Evolutionary conservation across 37 sponge, comb jelly and placozoan genomes (phyloP).

Genomic region (Oopsacas minuta): DNA sequence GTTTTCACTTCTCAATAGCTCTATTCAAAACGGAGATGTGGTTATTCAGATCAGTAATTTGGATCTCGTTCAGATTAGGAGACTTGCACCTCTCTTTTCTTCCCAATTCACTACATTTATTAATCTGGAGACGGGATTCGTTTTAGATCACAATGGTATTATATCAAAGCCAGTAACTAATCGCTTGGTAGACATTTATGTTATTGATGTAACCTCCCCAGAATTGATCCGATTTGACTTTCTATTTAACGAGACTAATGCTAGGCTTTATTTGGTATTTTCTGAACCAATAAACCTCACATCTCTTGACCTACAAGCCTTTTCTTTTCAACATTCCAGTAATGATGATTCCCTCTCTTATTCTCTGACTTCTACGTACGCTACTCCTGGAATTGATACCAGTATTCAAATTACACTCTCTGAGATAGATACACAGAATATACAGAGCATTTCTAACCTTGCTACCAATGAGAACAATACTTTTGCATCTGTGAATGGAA

Average conservation of each 20-base stretch:
- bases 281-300: slow-evolving; percentile 24
- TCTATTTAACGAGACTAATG: background rate
- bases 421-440: slow-evolving; percentile 62
- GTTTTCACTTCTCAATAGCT: background rate
- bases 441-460: slow-evolving; percentile 22
- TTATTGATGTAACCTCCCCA: slow-evolving; percentile 2
- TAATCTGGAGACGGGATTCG: slow-evolving; percentile 23
- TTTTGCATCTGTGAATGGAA: slow-evolving; percentile 25
- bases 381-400: slow-evolving; percentile 19
- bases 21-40: background rate
- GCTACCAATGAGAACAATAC: slow-evolving; percentile 49
- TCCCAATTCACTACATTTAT: slow-evolving; percentile 37
- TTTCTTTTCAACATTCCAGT: slow-evolving; percentile 30
- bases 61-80: background rate
- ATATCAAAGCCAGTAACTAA: background rate
- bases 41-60: background rate
- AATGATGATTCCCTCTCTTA: slow-evolving; percentile 1
- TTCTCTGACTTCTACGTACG: slow-evolving; percentile 23
- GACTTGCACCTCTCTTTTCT: background rate
- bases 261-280: background rate
- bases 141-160: slow-evolving; percentile 32
- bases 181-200: background rate
- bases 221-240: slow-evolving; percentile 12
- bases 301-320: slow-evolving; percentile 30
- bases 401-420: slow-evolving; percentile 28